Conservation (phyloP, 2,888 invertebrate species). For the Tolmerus cingulatus region DNA sequence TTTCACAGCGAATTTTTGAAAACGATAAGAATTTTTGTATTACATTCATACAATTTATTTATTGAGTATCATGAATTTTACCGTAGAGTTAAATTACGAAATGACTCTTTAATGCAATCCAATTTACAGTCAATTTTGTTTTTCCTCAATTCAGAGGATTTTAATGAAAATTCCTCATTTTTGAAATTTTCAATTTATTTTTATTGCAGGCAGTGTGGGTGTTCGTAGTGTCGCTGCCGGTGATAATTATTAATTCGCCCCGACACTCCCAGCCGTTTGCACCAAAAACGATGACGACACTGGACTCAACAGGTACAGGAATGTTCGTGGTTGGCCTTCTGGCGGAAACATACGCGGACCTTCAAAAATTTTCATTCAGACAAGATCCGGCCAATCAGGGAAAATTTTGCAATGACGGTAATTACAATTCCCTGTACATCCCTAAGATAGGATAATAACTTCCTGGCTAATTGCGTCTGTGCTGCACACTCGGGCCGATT, state of each 20-base stretch:
- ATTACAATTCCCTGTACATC: slow-evolving; percentile 51
- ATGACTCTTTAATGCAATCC: not conserved
- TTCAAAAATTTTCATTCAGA: slow-evolving; percentile 90
- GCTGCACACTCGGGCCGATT: not conserved
- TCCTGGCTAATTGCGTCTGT: slow-evolving; percentile 13
- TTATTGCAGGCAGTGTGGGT: slow-evolving; percentile 86
- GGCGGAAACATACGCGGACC: slow-evolving; percentile 89
- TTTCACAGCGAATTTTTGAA: too few species aligned
- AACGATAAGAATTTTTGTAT: too few species aligned
- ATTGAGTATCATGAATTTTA: not conserved
- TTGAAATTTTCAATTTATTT: not conserved
- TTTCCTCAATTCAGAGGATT: not conserved
- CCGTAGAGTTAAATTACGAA: not conserved
- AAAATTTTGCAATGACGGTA: slow-evolving; percentile 91
- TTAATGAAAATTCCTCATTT: not conserved
- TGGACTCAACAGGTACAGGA: slow-evolving; percentile 86
- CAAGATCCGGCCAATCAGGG: slow-evolving; percentile 89
- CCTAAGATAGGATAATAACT: slow-evolving; percentile 1
- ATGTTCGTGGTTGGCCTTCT: slow-evolving; percentile 85
- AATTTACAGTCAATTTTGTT: not conserved
- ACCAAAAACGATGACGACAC: slow-evolving; percentile 85
- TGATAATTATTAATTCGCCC: slow-evolving; percentile 88
- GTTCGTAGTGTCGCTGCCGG: slow-evolving; percentile 87
- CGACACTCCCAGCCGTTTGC: slow-evolving; percentile 77
- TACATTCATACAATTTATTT: too few species aligned